Conservation (phyloP, 2,113 vertebrate species). For the Aleadryas rufinucha region DNA sequence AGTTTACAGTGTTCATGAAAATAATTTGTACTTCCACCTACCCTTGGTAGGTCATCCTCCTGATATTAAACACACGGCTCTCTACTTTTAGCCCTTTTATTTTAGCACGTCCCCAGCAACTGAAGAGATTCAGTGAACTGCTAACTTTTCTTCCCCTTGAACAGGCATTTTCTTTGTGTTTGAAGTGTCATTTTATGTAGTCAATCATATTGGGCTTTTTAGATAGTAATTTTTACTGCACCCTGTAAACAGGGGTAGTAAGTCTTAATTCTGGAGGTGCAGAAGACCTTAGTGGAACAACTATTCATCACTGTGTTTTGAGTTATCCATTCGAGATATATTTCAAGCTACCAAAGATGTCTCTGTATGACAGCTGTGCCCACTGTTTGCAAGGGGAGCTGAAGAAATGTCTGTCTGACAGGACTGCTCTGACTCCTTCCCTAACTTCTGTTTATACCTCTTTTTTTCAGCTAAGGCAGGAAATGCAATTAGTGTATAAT, state of each 20-base stretch:
- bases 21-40: neutral
- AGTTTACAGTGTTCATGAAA: neutral
- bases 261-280: neutral
- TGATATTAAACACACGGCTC: neutral
- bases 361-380: neutral
- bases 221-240: neutral
- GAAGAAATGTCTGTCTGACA: neutral
- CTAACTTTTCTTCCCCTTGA: neutral
- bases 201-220: neutral
- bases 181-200: neutral
- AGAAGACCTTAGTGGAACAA: neutral
- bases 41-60: neutral
- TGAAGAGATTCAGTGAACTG: neutral
- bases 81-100: neutral
- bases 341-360: neutral
- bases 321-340: neutral
- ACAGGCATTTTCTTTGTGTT: neutral
- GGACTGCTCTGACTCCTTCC: neutral
- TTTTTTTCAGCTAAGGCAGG: neutral
- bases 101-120: neutral
- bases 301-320: neutral
- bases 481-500: neutral
- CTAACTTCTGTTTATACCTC: neutral
- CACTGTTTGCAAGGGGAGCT: neutral
- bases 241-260: neutral